Percentiles rank a stretch among this genome's conserved stretches.
phyloP scores from a whole-genome alignment of 2,888 invertebrate genomes.

The Teleiodes luculella region DNA sequence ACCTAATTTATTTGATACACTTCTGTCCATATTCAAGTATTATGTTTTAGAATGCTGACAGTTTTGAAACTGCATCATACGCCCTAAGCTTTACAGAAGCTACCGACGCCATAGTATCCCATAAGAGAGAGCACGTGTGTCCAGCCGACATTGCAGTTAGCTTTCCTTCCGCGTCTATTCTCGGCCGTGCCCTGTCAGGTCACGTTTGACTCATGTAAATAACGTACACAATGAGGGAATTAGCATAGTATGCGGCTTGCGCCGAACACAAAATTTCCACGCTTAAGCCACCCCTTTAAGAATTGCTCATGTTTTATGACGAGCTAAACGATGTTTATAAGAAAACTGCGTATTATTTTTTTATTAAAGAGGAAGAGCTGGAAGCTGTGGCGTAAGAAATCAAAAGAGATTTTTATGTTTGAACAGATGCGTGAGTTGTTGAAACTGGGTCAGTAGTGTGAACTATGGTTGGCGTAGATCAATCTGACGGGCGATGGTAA shows the following conservation, averaged over 20 bases:
- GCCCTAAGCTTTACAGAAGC: no score
- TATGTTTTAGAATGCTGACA: no score
- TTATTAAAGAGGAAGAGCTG: not conserved
- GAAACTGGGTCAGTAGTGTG: constrained; percentile 69
- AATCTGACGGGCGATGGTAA: constrained; percentile 55
- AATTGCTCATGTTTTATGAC: constrained; percentile 29
- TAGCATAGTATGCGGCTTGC: constrained; percentile 48
- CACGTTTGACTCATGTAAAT: constrained; percentile 65
- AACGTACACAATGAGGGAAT: constrained; percentile 61
- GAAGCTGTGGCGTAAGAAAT: constrained; percentile 36
- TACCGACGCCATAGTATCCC: not conserved
- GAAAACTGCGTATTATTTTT: not conserved
- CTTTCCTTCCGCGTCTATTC: constrained; percentile 77
- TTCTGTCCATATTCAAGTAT: no score
- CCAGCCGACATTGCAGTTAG: constrained; percentile 51
- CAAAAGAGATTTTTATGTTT: constrained; percentile 53
- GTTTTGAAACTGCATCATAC: no score
- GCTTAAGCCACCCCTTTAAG: constrained; percentile 25
- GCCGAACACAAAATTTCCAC: constrained; percentile 41
- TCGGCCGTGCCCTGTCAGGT: constrained; percentile 55
- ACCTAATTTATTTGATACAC: no score
- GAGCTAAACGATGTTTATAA: not conserved
- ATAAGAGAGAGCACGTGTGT: constrained; percentile 54
- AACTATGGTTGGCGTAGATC: constrained; percentile 52
- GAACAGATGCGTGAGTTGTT: constrained; percentile 47